Evolutionary conservation across 2,797 vertebrate species (phyloP), one percentile per base, ranked within the genome.

Genomic region (Sibirionetta formosa): DNA sequence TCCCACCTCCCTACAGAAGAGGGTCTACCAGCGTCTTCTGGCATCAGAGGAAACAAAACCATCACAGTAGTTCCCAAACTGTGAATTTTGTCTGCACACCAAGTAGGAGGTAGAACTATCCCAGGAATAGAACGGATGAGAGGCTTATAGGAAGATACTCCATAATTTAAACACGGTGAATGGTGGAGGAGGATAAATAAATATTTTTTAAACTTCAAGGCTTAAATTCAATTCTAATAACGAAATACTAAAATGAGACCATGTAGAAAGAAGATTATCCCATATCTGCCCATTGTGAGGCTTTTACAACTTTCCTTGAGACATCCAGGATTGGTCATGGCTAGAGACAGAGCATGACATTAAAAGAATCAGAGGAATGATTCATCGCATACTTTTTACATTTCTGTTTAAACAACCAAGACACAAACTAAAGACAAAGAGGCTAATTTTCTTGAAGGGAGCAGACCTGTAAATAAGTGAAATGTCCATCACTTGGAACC

Each of bases 141-240:
- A 1, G 42, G n/a, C 26, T 58, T 58, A 35, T 42, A n/a, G 46
- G 27, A 87, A 14, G 33, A 26, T 65, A 87, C 46, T 86, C 86
- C 36, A 3, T 61, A 65, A 56, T 87, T 94, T 38, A 93, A 92
- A 81, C 50, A 56, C 56, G 29, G 69, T 16, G 91, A 73, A 82
- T 1, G 3, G 60, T 51, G 54, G 50, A 93, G 44, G 40, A 86
- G 53, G 71, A 40, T 29, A 26, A 82, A 88, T 38, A 70, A 82
- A 86, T n/a, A 64, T 1, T 68, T 51, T 82, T 50, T 23, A 69
- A 90, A 92, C n/a, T 29, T 94, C 81, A 93, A 85, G 90, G 86
- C 61, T 96, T 88, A 94, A 88, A 96, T 94, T 93, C 96, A 94
- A 95, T 90, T 86, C 69, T 76, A 82, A 92, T 96, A 94, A 95